Conservation (phyloP, 1,140 invertebrate genomes). For the Megathymus violae region DNA sequence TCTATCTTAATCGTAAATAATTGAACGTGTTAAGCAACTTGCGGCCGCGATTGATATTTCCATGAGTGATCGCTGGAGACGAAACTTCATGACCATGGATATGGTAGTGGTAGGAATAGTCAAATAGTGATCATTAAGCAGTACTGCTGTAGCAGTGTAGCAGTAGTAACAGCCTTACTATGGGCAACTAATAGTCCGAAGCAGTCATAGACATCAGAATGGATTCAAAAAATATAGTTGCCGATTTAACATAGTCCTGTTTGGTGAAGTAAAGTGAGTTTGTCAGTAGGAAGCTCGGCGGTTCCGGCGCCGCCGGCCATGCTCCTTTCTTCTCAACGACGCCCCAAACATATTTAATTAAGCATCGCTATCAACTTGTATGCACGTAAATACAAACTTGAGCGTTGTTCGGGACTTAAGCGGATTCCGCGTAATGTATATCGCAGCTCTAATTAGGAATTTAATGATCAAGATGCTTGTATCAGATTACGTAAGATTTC, state of each 20-base stretch:
- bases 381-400: conserved; percentile 40
- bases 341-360: conserved; percentile 73
- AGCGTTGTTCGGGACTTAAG: conserved; percentile 35
- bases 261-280: conserved; percentile 7
- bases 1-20: no score
- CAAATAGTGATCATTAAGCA: no score
- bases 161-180: no score
- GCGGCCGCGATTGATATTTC: no score
- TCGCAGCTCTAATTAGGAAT: conserved; percentile 31
- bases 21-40: no score
- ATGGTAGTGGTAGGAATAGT: no score
- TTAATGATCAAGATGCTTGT: conserved; percentile 27
- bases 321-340: conserved; percentile 57
- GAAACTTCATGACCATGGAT: no score
- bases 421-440: conserved; percentile 31
- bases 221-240: no score
- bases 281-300: conserved; percentile 26
- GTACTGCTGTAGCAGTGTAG: no score
- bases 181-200: no score
- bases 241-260: conserved; percentile 1
- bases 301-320: conserved; percentile 42
- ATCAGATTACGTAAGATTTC: neutral
- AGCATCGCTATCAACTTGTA: conserved; percentile 41
- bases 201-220: no score
- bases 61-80: no score